phyloP scores from a whole-genome alignment of 2,113 vertebrate genomes.

The Amblyornis subalaris region DNA sequence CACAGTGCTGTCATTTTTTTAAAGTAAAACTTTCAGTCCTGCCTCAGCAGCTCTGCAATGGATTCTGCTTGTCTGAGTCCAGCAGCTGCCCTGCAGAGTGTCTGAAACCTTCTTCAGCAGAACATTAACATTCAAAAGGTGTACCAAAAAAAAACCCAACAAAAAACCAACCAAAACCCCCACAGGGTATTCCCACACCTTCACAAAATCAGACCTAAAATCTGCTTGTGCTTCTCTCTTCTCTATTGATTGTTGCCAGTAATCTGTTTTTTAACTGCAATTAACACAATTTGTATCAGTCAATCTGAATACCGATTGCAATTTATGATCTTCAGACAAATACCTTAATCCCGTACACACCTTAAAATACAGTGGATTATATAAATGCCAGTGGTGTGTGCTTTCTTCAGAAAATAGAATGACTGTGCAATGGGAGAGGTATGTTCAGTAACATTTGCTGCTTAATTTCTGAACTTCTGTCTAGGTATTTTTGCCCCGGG shows the following conservation, averaged over 20 bases:
- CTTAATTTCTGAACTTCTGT: neutral
- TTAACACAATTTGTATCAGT: constrained; percentile 1
- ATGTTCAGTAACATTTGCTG: neutral
- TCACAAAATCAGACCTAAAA: constrained; percentile 32
- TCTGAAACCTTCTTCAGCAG: constrained; percentile 53
- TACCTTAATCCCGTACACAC: neutral
- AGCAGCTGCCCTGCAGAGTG: constrained; percentile 21
- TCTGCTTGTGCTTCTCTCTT: neutral
- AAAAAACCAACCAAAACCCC: neutral
- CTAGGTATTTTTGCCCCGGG: neutral
- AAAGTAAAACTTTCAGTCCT: constrained; percentile 56
- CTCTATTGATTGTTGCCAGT: constrained; percentile 5
- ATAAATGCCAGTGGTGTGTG: neutral
- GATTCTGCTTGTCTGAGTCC: constrained; percentile 45
- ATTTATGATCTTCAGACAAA: constrained; percentile 27
- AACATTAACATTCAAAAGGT: constrained; percentile 58
- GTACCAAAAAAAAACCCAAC: neutral
- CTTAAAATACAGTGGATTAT: neutral
- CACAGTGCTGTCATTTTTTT: neutral
- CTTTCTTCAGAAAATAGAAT: neutral
- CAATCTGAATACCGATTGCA: constrained; percentile 8
- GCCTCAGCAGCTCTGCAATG: constrained; percentile 53
- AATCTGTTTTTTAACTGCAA: neutral
- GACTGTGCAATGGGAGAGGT: neutral
- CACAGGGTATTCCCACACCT: constrained; percentile 17